These are phyloP conservation scores for Garrulus glandarius DNA, from an alignment of 2,797 vertebrate genomes.

Conservation along the genomic window DNA sequence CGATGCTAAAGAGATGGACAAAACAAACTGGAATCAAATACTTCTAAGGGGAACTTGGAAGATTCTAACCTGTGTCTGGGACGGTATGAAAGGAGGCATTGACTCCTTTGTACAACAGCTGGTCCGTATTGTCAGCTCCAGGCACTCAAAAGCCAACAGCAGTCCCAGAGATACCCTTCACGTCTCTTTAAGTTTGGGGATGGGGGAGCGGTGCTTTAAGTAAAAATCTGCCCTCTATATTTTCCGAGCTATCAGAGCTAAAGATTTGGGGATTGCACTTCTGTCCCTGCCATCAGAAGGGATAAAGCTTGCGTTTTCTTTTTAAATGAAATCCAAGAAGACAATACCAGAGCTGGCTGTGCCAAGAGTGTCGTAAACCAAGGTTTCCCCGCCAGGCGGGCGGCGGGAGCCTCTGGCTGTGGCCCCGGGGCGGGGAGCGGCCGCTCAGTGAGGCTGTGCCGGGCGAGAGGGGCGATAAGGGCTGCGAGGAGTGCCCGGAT, in stretches of 20 bases:
- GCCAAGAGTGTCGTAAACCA: no score
- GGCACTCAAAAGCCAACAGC: neutral
- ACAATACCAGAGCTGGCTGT: neutral
- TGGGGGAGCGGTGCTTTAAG: fast-evolving
- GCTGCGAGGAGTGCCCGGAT: fast-evolving
- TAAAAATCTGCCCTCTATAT: neutral
- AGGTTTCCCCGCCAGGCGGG: neutral
- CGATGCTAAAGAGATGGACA: neutral
- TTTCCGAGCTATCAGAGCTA: neutral
- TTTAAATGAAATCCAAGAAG: neutral
- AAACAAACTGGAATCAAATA: neutral
- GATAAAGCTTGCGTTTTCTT: neutral
- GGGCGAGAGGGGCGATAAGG: neutral
- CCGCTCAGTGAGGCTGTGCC: neutral
- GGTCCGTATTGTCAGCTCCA: neutral
- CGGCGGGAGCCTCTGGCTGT: neutral
- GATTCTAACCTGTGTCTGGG: neutral
- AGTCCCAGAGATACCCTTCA: neutral
- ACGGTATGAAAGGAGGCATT: neutral
- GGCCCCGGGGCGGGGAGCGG: neutral
- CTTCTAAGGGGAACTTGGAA: neutral
- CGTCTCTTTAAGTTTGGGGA: neutral
- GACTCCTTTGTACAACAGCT: neutral
- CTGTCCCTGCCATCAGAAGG: fast-evolving
- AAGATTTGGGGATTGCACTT: neutral